These are phyloP conservation scores for Cygnus olor DNA, from an alignment of 2,797 vertebrate genomes.

Conservation along the genomic window DNA sequence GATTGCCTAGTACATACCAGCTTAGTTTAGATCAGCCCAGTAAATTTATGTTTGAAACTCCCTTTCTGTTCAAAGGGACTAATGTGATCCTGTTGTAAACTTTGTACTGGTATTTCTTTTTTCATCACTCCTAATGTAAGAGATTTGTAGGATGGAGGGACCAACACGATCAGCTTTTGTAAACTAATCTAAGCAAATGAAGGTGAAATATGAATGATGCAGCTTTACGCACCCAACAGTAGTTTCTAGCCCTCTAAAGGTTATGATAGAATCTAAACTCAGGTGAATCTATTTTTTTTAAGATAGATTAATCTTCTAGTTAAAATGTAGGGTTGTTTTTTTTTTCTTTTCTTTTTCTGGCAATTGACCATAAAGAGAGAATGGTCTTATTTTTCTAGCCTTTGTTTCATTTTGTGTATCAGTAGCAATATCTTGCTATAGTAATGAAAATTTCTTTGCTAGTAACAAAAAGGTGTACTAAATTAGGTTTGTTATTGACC, in stretches of 20 bases:
- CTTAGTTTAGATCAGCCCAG: background rate
- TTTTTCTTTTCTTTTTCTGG: background rate
- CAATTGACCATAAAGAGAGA: constrained; percentile 9
- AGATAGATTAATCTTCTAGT: constrained; percentile 11
- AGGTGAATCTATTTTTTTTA: constrained; percentile 22
- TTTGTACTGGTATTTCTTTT: background rate
- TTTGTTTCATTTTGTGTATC: constrained; percentile 3
- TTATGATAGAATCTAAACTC: constrained; percentile 16
- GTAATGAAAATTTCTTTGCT: constrained; percentile 10
- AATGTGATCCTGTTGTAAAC: background rate
- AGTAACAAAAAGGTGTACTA: background rate
- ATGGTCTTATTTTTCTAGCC: constrained; percentile 47
- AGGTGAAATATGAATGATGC: background rate
- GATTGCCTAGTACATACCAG: background rate
- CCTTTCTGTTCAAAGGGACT: background rate
- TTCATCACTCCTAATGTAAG: background rate
- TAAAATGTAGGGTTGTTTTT: background rate
- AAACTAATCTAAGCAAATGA: background rate
- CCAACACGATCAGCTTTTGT: constrained; percentile 20
- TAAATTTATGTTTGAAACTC: background rate
- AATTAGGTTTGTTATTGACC: background rate
- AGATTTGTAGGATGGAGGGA: constrained; percentile 8
- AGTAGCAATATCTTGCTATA: background rate
- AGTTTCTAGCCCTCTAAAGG: constrained; percentile 7
- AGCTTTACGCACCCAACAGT: background rate